Conservation (phyloP, 2,113 vertebrate species). For the Erinaceus europaeus region DNA sequence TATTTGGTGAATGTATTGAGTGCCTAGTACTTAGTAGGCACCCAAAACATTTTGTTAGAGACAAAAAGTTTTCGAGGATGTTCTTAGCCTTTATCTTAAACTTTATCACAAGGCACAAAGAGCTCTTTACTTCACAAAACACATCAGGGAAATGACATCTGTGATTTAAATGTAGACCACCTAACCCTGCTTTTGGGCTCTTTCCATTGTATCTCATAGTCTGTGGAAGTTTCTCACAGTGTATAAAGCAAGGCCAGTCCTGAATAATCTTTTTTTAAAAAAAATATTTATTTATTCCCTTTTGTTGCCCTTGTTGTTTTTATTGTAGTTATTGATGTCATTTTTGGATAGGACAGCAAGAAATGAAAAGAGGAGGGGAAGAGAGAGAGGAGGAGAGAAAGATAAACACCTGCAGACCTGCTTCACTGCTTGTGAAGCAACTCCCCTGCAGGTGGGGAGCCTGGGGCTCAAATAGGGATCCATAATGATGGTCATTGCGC, state of each 20-base stretch:
- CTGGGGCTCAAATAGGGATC: too few relatives aligned
- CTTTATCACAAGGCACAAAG: neutral
- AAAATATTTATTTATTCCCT: too few relatives aligned
- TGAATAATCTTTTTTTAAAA: neutral
- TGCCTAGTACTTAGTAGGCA: neutral
- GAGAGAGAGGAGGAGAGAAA: too few relatives aligned
- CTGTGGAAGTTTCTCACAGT: neutral
- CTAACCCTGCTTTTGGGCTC: neutral
- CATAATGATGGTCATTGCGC: too few relatives aligned
- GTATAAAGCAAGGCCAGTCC: neutral
- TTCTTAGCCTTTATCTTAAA: neutral
- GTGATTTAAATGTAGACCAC: neutral
- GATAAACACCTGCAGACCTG: too few relatives aligned
- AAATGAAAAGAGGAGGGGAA: too few relatives aligned
- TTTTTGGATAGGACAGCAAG: too few relatives aligned
- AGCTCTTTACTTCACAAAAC: neutral
- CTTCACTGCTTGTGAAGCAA: too few relatives aligned
- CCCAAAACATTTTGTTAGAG: neutral
- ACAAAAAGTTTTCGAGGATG: neutral
- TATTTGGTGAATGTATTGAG: neutral
- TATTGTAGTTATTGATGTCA: too few relatives aligned
- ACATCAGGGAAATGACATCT: neutral
- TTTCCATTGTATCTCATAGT: neutral
- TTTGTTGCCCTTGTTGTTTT: too few relatives aligned
- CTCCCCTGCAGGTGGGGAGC: too few relatives aligned